Conservation (phyloP, 2,888 invertebrate species). For the Thalpophila matura region DNA sequence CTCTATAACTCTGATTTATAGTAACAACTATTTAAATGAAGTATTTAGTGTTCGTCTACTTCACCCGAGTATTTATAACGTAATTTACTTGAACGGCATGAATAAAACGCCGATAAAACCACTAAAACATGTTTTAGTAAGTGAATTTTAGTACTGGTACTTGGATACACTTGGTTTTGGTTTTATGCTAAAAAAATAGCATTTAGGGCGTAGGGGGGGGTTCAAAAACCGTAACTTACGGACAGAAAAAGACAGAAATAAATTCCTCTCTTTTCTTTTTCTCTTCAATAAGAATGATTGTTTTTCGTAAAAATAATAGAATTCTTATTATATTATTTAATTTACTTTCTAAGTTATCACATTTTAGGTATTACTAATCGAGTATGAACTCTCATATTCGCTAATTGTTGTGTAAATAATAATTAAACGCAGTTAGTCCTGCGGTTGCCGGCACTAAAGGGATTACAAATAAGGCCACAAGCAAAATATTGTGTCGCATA, state of each 20-base stretch:
- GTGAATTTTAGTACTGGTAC: not conserved
- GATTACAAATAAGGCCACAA: conserved; percentile 17
- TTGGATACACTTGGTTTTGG: conserved; percentile 1
- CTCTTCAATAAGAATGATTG: too few species aligned
- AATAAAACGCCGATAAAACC: conserved; percentile 25
- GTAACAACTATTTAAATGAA: conserved; percentile 47
- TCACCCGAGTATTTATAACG: conserved; percentile 40
- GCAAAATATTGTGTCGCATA: conserved; percentile 9
- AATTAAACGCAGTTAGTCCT: conserved; percentile 22
- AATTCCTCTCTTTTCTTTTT: too few species aligned
- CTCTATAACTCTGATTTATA: conserved; percentile 56
- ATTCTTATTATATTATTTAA: too few species aligned
- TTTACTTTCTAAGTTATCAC: not conserved
- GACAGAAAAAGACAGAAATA: too few species aligned
- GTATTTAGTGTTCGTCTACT: conserved; percentile 27
- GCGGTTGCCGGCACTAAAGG: conserved; percentile 15
- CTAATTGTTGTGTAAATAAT: conserved; percentile 48
- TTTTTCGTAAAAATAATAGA: too few species aligned
- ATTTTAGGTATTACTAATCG: not conserved
- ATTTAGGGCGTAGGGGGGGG: too few species aligned
- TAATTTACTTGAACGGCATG: conserved; percentile 34
- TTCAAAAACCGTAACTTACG: too few species aligned
- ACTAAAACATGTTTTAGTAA: conserved; percentile 31
- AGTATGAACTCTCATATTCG: not conserved
- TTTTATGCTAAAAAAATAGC: too few species aligned